These are phyloP conservation scores for Lacanobia oleracea DNA, from an alignment of 2,888 invertebrate species.

Conservation along the genomic window DNA sequence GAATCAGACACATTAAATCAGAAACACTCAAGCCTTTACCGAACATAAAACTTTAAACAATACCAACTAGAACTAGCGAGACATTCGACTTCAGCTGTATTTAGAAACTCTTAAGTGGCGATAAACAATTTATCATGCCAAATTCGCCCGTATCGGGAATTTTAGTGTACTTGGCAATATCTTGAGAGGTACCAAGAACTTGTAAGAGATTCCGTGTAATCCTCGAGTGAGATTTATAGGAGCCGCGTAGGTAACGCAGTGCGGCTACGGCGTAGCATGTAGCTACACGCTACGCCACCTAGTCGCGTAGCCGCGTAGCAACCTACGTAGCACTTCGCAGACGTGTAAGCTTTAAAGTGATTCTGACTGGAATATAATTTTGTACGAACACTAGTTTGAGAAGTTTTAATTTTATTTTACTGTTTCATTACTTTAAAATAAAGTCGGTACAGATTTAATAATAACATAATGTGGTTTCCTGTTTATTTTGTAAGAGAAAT, in stretches of 20 bases:
- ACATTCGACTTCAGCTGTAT: slow-evolving; percentile 53
- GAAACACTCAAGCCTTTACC: slow-evolving; percentile 21
- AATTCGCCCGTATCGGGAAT: slow-evolving; percentile 75
- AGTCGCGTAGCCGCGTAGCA: slow-evolving; percentile 47
- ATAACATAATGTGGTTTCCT: slow-evolving; percentile 28
- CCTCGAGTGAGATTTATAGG: slow-evolving; percentile 84
- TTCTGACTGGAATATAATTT: slow-evolving; percentile 72
- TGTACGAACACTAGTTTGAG: slow-evolving; percentile 66
- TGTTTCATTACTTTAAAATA: slow-evolving; percentile 41
- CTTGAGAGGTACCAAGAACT: slow-evolving; percentile 81
- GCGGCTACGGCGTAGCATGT: slow-evolving; percentile 78
- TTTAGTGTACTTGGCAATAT: slow-evolving; percentile 80
- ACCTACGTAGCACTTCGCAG: slow-evolving; percentile 72
- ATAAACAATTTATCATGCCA: slow-evolving; percentile 73
- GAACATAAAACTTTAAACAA: slow-evolving; percentile 49
- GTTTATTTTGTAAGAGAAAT: slow-evolving; percentile 27
- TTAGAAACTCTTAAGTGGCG: slow-evolving; percentile 65
- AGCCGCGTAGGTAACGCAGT: slow-evolving; percentile 82
- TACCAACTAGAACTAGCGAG: slow-evolving; percentile 16
- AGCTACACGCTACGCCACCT: slow-evolving; percentile 70
- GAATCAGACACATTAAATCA: slow-evolving; percentile 6
- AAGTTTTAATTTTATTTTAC: slow-evolving; percentile 55
- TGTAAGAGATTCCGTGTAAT: slow-evolving; percentile 84
- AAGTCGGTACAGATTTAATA: slow-evolving; percentile 30
- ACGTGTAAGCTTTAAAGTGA: slow-evolving; percentile 75